These are phyloP conservation scores for Mormyrus hasselquistii DNA, from an alignment of 2,797 vertebrate species.

Conservation along the genomic window DNA sequence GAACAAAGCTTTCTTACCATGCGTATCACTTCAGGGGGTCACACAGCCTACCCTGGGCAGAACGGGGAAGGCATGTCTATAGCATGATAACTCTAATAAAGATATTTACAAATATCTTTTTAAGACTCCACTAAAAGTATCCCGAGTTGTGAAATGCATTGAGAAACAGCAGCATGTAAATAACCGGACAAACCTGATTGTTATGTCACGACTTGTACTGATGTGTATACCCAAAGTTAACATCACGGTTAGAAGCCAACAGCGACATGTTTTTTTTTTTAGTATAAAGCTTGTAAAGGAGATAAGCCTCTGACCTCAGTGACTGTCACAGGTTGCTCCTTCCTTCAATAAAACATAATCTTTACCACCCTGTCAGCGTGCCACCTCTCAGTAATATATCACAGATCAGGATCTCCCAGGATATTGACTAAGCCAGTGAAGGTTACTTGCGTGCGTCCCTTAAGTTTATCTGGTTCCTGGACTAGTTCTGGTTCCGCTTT, in stretches of 20 bases:
- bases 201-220: background rate
- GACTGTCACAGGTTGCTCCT: constrained; percentile 61
- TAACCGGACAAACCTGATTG: background rate
- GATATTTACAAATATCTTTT: background rate
- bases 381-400: background rate
- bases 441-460: background rate
- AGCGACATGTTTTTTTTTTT: constrained; percentile 27
- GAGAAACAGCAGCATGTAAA: background rate
- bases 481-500: background rate
- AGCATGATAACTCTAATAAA: background rate
- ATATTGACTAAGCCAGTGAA: background rate
- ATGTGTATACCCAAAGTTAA: background rate
- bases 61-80: background rate
- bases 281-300: constrained; percentile 37
- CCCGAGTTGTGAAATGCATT: background rate
- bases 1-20: background rate
- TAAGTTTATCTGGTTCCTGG: background rate
- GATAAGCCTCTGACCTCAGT: constrained; percentile 65
- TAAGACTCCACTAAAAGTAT: background rate
- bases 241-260: background rate
- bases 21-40: background rate
- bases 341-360: constrained; percentile 54
- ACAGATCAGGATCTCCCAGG: constrained; percentile 1
- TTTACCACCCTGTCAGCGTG: constrained; percentile 50
- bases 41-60: background rate